Evolutionary conservation across 2,113 vertebrate genomes (phyloP).

Genomic region (Microcebus murinus): DNA sequence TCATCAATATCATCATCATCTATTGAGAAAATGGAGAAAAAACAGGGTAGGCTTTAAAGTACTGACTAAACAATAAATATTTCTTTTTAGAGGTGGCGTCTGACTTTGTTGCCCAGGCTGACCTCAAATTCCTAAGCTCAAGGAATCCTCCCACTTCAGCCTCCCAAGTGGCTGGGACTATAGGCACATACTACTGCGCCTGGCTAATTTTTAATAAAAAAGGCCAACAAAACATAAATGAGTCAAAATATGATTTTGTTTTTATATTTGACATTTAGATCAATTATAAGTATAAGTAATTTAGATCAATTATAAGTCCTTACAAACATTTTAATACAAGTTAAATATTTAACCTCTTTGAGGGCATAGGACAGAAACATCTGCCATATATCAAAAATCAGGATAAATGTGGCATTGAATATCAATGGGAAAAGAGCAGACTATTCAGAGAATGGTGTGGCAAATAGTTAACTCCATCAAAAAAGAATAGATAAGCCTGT

Average conservation of each 20-base stretch:
- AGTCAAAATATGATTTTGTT: not conserved
- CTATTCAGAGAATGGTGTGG: not conserved
- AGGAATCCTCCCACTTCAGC: too few species aligned
- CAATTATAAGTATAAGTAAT: not conserved
- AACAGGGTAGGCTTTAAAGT: not conserved
- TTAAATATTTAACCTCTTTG: not conserved
- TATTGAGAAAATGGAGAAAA: slow-evolving; percentile 72
- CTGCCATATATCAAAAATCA: not conserved
- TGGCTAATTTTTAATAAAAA: not conserved
- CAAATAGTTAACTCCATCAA: not conserved
- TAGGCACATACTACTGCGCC: too few species aligned
- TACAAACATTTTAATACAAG: not conserved
- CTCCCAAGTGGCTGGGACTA: too few species aligned
- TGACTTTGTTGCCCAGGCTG: too few species aligned
- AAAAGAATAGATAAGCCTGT: not conserved
- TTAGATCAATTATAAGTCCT: not conserved
- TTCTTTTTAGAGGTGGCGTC: too few species aligned
- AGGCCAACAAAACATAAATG: not conserved
- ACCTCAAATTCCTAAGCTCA: too few species aligned
- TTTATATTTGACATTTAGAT: not conserved
- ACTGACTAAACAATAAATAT: not conserved
- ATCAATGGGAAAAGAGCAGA: not conserved
- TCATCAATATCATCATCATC: slow-evolving; percentile 94
- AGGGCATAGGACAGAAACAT: not conserved
- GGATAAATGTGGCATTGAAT: not conserved